Evolutionary conservation across 2,888 invertebrate species (phyloP).

Genomic region (Hartigia nigra): DNA sequence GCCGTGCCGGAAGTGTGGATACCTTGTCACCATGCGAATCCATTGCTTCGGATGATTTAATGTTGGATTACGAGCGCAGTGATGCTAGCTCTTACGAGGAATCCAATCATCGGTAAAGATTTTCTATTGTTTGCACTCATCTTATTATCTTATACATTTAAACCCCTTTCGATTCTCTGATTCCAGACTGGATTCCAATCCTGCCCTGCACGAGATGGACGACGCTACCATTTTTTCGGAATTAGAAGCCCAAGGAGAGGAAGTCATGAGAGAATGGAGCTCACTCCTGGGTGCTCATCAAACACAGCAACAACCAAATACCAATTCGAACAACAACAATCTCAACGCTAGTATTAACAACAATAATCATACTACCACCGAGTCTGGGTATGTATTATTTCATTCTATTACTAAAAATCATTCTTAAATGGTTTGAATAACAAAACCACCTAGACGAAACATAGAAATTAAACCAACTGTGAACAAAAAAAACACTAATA

Average conservation of each 20-base stretch:
- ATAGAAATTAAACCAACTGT: background rate
- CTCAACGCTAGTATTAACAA: slow-evolving; percentile 45
- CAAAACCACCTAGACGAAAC: background rate
- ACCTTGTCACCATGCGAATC: slow-evolving; percentile 87
- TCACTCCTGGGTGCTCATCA: slow-evolving; percentile 67
- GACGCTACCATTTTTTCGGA: slow-evolving; percentile 68
- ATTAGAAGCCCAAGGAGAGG: slow-evolving; percentile 67
- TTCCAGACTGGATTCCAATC: slow-evolving; percentile 55
- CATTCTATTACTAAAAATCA: background rate
- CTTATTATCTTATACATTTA: background rate
- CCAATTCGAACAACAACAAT: slow-evolving; percentile 57
- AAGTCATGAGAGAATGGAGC: slow-evolving; percentile 71
- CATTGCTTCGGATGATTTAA: slow-evolving; percentile 87
- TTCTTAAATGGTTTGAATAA: background rate
- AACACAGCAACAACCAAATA: slow-evolving; percentile 45
- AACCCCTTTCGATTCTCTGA: slow-evolving; percentile 5
- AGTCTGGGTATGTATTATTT: slow-evolving; percentile 59
- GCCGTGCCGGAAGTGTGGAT: slow-evolving; percentile 79
- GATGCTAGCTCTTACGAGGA: slow-evolving; percentile 71
- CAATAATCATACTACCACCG: slow-evolving; percentile 52
- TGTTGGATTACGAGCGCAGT: slow-evolving; percentile 85
- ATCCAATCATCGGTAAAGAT: slow-evolving; percentile 69
- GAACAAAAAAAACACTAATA: background rate
- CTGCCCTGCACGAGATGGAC: slow-evolving; percentile 69
- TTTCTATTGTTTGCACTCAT: background rate